A percentile compares a stretch with the other conserved stretches of the same genome.
phyloP scores from a whole-genome alignment of 2,113 vertebrate species.

The Elaphurus davidianus region DNA sequence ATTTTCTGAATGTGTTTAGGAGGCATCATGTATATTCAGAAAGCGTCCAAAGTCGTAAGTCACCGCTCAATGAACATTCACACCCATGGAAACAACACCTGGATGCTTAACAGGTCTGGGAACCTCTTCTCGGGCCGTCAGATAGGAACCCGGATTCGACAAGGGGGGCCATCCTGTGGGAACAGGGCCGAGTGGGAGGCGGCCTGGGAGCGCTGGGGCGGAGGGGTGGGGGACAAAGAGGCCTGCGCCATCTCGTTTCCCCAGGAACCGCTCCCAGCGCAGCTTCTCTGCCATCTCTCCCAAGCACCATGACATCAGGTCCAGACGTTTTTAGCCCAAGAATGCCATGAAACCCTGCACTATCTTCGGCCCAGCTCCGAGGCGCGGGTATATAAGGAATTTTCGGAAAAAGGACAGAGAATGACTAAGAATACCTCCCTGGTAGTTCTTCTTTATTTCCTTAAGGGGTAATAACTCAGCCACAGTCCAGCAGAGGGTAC shows the following conservation, averaged over 20 bases:
- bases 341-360: conserved; percentile 77
- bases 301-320: conserved; percentile 55
- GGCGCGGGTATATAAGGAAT: conserved; percentile 86
- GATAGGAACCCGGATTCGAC: fast-evolving
- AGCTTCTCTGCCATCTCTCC: not conserved
- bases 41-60: fast-evolving
- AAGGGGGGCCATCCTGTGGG: fast-evolving
- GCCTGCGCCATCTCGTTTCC: fast-evolving
- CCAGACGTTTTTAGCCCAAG: conserved; percentile 73
- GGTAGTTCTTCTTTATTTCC: conserved; percentile 83
- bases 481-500: conserved; percentile 81
- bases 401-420: conserved; percentile 79
- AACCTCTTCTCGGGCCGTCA: fast-evolving
- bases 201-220: fast-evolving
- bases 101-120: fast-evolving
- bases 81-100: fast-evolving
- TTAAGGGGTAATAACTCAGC: conserved; percentile 89
- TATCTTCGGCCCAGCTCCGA: conserved; percentile 79
- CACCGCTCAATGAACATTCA: fast-evolving
- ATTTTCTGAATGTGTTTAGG: not conserved
- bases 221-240: fast-evolving
- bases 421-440: conserved; percentile 86
- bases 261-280: fast-evolving
- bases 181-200: fast-evolving
- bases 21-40: fast-evolving